Percentiles rank a stretch among this genome's conserved stretches.
These are phyloP conservation scores for Mesorhabditis sp. DNA, from an alignment of 2,888 invertebrate genomes.

Conservation along the genomic window DNA sequence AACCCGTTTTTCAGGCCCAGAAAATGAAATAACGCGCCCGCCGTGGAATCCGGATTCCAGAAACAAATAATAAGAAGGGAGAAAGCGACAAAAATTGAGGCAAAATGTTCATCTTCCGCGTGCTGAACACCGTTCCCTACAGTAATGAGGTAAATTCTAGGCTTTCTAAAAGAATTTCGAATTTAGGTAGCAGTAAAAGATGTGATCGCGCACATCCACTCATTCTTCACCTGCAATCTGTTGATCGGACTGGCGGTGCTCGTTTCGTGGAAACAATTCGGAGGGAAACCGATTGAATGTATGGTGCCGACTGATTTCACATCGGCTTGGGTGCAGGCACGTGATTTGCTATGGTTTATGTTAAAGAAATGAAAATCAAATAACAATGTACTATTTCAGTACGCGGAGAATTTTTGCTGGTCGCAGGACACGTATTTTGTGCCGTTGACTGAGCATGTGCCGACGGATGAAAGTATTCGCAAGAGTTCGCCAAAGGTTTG, in stretches of 20 bases:
- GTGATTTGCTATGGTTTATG: neutral
- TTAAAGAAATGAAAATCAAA: slow-evolving; percentile 8
- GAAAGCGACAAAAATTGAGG: neutral
- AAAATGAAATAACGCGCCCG: too few species aligned
- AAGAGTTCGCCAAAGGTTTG: neutral
- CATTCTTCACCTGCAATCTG: slow-evolving; percentile 53
- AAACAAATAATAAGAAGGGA: too few species aligned
- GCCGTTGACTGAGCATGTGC: slow-evolving; percentile 30
- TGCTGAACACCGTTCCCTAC: slow-evolving; percentile 54
- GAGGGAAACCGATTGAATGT: slow-evolving; percentile 53
- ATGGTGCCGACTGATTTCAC: slow-evolving; percentile 46
- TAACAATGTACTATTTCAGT: slow-evolving; percentile 22
- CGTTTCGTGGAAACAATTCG: slow-evolving; percentile 55
- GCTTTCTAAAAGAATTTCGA: slow-evolving; percentile 12
- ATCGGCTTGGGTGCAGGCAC: slow-evolving; percentile 36
- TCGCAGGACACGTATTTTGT: slow-evolving; percentile 54
- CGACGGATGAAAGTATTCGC: neutral
- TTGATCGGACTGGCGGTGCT: slow-evolving; percentile 51
- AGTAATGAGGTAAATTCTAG: slow-evolving; percentile 35
- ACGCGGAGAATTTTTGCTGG: slow-evolving; percentile 54
- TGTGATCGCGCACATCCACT: slow-evolving; percentile 48
- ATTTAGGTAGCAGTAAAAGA: slow-evolving; percentile 42
- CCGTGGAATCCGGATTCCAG: too few species aligned
- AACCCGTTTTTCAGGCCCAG: too few species aligned
- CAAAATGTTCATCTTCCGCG: slow-evolving; percentile 53